phyloP scores from a whole-genome alignment of 2,888 invertebrate genomes.

The Pachycephus smyrnensis region DNA sequence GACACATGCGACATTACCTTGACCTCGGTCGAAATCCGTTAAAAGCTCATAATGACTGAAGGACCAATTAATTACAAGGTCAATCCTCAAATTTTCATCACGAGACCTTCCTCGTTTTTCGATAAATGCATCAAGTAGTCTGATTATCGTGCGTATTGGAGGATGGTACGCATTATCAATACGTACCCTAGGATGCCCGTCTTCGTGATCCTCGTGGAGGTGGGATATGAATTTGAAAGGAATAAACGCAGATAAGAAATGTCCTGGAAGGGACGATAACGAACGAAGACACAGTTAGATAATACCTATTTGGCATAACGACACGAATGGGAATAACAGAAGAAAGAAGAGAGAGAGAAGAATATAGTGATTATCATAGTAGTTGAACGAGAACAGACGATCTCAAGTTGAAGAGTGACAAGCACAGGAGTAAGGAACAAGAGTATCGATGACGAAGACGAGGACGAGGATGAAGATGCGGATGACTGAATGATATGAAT shows the following conservation, averaged over 20 bases:
- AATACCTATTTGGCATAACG: not conserved
- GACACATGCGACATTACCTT: not conserved
- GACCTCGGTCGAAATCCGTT: not conserved
- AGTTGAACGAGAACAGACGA: not conserved
- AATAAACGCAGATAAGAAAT: not conserved
- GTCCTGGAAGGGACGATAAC: not conserved
- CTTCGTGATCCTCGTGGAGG: not conserved
- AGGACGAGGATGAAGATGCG: conserved; percentile 23
- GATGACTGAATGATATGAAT: conserved; percentile 22
- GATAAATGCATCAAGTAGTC: not conserved
- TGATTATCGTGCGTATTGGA: not conserved
- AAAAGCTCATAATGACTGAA: not conserved
- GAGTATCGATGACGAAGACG: conserved; percentile 13
- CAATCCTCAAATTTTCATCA: not conserved
- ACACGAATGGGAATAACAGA: not conserved
- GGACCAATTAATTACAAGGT: not conserved
- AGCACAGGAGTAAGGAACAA: not conserved
- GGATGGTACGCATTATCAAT: not conserved
- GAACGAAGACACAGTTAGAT: not conserved
- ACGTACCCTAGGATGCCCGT: not conserved
- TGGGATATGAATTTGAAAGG: not conserved
- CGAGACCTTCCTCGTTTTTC: not conserved
- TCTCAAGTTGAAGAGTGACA: not conserved
- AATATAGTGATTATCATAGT: not conserved
- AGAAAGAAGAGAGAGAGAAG: not conserved